Percentiles rank a stretch among this genome's conserved stretches.
Conservation (phyloP, 1,140 invertebrate species). For the Triops cancriformis region DNA sequence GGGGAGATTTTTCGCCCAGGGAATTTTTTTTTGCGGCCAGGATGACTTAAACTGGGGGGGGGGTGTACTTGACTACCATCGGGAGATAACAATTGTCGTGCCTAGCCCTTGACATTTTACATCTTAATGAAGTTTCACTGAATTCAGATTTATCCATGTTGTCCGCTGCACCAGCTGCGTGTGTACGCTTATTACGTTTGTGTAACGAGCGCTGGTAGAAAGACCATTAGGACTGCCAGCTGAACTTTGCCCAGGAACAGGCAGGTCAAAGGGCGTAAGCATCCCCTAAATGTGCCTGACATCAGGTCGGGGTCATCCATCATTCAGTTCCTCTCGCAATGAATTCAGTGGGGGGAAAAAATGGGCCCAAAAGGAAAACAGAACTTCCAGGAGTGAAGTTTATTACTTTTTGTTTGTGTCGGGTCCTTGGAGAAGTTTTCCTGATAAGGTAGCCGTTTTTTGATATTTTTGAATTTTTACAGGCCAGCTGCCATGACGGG, state of each 20-base stretch:
- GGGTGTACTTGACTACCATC: no score
- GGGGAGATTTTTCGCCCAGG: neutral
- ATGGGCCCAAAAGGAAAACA: neutral
- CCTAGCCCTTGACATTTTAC: neutral
- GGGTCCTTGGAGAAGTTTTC: neutral
- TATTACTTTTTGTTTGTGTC: neutral
- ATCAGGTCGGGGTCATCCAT: conserved; percentile 9
- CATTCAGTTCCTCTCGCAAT: neutral
- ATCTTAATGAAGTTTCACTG: neutral
- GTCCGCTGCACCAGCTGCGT: neutral
- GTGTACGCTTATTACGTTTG: neutral
- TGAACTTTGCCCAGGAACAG: neutral
- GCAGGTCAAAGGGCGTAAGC: conserved; percentile 2
- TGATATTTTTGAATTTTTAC: neutral
- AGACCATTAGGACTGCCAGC: neutral
- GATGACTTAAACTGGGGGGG: no score
- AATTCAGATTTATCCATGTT: neutral
- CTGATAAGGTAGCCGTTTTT: neutral
- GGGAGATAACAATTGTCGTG: neutral
- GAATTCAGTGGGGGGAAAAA: neutral
- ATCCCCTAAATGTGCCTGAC: conserved; percentile 1
- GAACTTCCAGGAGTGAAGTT: neutral
- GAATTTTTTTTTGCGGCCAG: neutral
- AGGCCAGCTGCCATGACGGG: conserved; percentile 1
- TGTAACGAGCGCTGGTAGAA: neutral